Base-by-base conservation (phyloP, 2,888 invertebrate species). In the Parthenolecanium corni region DNA sequence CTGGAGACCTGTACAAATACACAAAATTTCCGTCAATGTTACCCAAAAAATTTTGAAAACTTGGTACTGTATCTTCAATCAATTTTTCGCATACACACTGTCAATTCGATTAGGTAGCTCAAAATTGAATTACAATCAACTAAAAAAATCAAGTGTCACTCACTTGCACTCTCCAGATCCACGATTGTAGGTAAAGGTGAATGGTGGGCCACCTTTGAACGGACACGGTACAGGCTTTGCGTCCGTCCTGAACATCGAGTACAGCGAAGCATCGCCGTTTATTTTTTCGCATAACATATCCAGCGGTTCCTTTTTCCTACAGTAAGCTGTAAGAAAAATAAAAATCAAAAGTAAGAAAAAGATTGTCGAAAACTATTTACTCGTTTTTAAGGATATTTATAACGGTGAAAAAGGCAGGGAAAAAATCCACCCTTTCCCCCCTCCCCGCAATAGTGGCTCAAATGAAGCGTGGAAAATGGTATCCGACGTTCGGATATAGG, bases 101-200 rank as follows among this genome's bases (percentile, higher is more conserved):
- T 12, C 9, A 38, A 38, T 38, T 38, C 12, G 12, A 9, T 38
- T 38, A 38, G 40, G 40, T 38, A 38, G 40, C 12, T 38, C 12
- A 12, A 38, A 38, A 38, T 38, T 12, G 12, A 38, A 38, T 12
- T 12, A 12, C 9, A 38, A 38, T 38, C 9, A 38, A 38, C n/a
- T n/a, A n/a, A n/a, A n/a, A 52, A 52, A 51, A 47, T 12, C 9
- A 24, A 36, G 12, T 36, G 20, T 18, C 51, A 67, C 67, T 65
- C 62, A 68, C 65, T 70, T 71, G 74, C 89, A 89, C 69, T 86
- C 86, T 0, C 84, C 85, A 0, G 81, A 78, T 25, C 66, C 86
- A 31, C 82, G 79, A 71, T 80, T 86, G 74, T 90, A 90, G 1
- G 84, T 83, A 74, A 90, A 89, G 14, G 84, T 84, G 74, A 86